These are phyloP conservation scores for Lophura nycthemera DNA, from an alignment of 2,113 vertebrate species.

Conservation along the genomic window DNA sequence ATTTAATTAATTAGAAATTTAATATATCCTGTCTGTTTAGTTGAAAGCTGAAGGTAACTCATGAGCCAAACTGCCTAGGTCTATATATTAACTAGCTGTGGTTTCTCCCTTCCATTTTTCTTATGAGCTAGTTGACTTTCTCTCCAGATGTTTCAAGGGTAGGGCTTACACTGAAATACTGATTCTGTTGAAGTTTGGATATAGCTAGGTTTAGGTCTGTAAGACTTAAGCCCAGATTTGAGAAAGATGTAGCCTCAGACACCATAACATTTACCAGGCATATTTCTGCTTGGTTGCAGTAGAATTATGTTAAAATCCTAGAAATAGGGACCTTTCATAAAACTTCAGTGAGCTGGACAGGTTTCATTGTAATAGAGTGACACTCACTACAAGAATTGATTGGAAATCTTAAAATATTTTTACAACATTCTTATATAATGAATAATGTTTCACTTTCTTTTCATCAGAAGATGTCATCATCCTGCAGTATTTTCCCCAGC, in stretches of 20 bases:
- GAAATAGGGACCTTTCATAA: not conserved
- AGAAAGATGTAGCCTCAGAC: not conserved
- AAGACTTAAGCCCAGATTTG: not conserved
- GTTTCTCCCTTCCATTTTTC: not conserved
- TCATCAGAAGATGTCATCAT: not conserved
- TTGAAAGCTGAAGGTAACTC: not conserved
- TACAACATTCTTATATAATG: not conserved
- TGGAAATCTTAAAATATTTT: not conserved
- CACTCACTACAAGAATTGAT: not conserved
- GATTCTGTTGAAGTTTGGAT: not conserved
- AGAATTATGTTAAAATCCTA: not conserved
- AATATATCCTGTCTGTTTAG: not conserved
- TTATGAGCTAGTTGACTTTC: not conserved
- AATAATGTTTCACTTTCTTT: not conserved
- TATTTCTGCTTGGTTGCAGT: not conserved
- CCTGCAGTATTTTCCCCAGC: not conserved
- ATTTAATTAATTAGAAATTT: not conserved
- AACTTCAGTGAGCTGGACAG: not conserved
- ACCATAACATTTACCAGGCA: rapidly evolving
- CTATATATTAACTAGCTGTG: not conserved
- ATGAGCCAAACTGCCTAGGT: not conserved
- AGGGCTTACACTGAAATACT: not conserved
- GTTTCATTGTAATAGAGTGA: not conserved
- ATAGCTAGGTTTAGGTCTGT: not conserved
- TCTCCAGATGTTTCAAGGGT: not conserved